Base-by-base conservation (phyloP, 2,888 invertebrate genomes). In the Aricia artaxerxes region DNA sequence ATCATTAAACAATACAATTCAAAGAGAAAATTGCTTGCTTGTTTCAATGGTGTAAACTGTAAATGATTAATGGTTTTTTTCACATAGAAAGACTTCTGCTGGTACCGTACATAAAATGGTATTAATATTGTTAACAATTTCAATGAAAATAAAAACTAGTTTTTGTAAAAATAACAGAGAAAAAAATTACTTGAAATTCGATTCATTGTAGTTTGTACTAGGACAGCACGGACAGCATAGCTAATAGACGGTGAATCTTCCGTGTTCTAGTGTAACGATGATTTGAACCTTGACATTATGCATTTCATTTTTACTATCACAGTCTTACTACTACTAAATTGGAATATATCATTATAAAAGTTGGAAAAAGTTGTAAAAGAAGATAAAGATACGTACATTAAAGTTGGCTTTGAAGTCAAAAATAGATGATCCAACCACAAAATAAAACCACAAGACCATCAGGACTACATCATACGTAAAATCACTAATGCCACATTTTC, bases 381-480 rank as follows among this genome's bases (percentile, higher is more conserved):
- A 81, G 78, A 80, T 69, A 78, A 82, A 81, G 83, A 82, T 83
- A 89, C 91, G 81, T 86, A 92, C 92, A 83, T 84, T 86, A 85
- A 84, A 82, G 84, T 87, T 85, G 85, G 85, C 82, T 83, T 86
- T 85, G 81, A 82, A 85, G 87, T 88, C 88, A 82, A 88, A 92
- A 92, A 92, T 93, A 93, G 92, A 91, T 84, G 85, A 86, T 84
- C 82, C 85, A 88, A 84, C 87, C 90, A 87, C 89, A 91, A 92
- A 91, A 92, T 89, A 91, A 69, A 90, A 91, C 88, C 90, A 92
- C 89, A 91, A 89, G 80, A 82, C 73, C 79, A 79, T 75, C 53
- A 84, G 82, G 83, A 88, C 90, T 92, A 92, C 91, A 93, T 92
- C 90, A 91, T 92, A 92, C 92, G 84, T 84, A 85, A 81, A 69